These are phyloP conservation scores for Zaprionus inermis DNA, from an alignment of 1,140 invertebrate genomes.

Conservation along the genomic window DNA sequence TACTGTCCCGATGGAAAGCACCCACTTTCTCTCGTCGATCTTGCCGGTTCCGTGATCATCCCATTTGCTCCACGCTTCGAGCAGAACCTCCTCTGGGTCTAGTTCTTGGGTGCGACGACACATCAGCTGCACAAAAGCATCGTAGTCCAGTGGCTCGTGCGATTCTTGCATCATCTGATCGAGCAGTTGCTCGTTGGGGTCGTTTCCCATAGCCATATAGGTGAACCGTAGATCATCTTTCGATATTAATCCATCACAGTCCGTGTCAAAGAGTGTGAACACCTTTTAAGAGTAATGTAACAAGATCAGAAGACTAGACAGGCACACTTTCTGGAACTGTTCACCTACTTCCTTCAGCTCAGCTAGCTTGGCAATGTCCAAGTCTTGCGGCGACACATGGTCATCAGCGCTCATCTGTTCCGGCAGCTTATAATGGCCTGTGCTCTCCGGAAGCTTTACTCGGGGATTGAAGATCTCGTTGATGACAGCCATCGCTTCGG, in stretches of 20 bases:
- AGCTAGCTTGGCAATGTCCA: slow-evolving; percentile 86
- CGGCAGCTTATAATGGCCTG: slow-evolving; percentile 85
- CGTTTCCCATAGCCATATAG: slow-evolving; percentile 86
- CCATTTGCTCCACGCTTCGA: slow-evolving; percentile 87
- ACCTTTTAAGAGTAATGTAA: slow-evolving; percentile 81
- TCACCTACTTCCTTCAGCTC: slow-evolving; percentile 85
- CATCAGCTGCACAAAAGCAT: slow-evolving; percentile 86
- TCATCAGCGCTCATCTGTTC: slow-evolving; percentile 85
- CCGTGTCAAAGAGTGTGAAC: slow-evolving; percentile 86
- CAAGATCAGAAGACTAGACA: not conserved
- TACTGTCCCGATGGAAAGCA: slow-evolving; percentile 4
- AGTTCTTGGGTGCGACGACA: slow-evolving; percentile 86
- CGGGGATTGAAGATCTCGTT: slow-evolving; percentile 84
- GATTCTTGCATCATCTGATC: slow-evolving; percentile 87
- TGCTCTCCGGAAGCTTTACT: slow-evolving; percentile 79
- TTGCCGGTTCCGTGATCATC: slow-evolving; percentile 86
- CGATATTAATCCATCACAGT: slow-evolving; percentile 87
- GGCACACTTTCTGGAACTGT: not conserved
- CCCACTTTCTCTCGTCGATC: slow-evolving; percentile 86
- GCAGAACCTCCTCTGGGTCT: slow-evolving; percentile 87
- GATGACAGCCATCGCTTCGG: slow-evolving; percentile 82
- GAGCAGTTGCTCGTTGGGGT: slow-evolving; percentile 85
- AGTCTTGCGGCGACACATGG: slow-evolving; percentile 84
- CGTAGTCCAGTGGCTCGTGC: slow-evolving; percentile 86
- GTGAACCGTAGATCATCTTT: slow-evolving; percentile 86